phyloP scores from a whole-genome alignment of 2,888 invertebrate genomes.

The Opisthograptis luteolata region DNA sequence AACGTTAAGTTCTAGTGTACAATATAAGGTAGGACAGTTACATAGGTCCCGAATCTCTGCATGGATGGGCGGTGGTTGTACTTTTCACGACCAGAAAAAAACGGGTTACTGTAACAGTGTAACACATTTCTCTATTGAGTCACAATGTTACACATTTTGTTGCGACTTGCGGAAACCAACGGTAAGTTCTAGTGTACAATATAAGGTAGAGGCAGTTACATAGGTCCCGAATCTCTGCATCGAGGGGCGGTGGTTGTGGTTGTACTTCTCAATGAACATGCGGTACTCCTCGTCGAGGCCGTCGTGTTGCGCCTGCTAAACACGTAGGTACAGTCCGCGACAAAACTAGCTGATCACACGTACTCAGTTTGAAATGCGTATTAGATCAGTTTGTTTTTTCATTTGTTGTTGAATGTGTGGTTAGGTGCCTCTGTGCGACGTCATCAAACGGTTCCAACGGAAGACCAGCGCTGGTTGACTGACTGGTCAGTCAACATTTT shows the following conservation, averaged over 20 bases:
- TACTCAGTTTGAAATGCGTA: too few relatives aligned
- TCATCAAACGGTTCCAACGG: too few relatives aligned
- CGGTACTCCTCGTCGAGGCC: slow-evolving; percentile 74
- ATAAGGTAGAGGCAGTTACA: slow-evolving; percentile 48
- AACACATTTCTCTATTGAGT: too few relatives aligned
- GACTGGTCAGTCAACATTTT: too few relatives aligned
- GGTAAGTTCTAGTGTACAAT: not conserved
- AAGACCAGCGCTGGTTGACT: too few relatives aligned
- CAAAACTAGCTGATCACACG: too few relatives aligned
- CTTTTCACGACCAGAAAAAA: too few relatives aligned
- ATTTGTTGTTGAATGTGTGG: too few relatives aligned
- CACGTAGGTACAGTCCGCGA: not conserved
- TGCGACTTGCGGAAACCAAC: not conserved
- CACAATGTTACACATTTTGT: too few relatives aligned
- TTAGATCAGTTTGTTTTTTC: too few relatives aligned
- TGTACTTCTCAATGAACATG: slow-evolving; percentile 73
- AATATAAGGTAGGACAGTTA: slow-evolving; percentile 43
- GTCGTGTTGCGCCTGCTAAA: slow-evolving; percentile 62
- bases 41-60: slow-evolving; percentile 67
- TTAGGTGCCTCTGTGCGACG: too few relatives aligned
- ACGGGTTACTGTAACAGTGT: too few relatives aligned
- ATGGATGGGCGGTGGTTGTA: slow-evolving; percentile 58
- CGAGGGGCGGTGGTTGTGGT: slow-evolving; percentile 63
- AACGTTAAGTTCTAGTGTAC: not conserved
- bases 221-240: slow-evolving; percentile 66